Conservation (phyloP, 2,113 vertebrate genomes). For the Chaetodon trifascialis region DNA sequence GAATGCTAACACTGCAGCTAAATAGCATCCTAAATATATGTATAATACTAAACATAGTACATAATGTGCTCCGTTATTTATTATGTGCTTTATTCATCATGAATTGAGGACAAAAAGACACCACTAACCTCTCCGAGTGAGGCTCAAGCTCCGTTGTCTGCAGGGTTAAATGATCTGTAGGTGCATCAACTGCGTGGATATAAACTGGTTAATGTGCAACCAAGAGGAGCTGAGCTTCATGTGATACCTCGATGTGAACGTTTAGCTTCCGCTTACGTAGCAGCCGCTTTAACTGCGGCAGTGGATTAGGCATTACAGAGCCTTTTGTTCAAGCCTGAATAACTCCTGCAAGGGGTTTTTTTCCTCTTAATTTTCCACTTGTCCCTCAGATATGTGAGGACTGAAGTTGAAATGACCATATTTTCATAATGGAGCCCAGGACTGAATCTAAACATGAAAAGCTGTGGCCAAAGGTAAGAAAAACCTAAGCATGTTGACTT, state of each 20-base stretch:
- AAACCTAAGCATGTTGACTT: background rate
- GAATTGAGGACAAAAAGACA: background rate
- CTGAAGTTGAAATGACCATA: constrained; percentile 7
- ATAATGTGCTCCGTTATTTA: background rate
- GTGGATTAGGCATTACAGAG: constrained; percentile 70
- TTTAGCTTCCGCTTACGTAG: constrained; percentile 67
- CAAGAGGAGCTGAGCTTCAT: constrained; percentile 50
- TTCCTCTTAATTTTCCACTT: background rate
- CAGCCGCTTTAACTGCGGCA: constrained; percentile 51
- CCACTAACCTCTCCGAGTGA: background rate
- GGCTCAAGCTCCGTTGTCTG: background rate
- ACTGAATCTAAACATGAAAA: constrained; percentile 24
- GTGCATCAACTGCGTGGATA: constrained; percentile 31
- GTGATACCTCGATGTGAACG: constrained; percentile 70
- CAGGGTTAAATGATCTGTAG: constrained; percentile 25
- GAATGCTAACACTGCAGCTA: too few relatives aligned
- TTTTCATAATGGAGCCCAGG: constrained; percentile 51
- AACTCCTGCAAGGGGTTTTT: constrained; percentile 6
- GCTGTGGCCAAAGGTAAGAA: constrained; percentile 67
- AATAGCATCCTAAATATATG: too few relatives aligned
- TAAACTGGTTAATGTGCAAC: constrained; percentile 80
- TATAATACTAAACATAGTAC: too few relatives aligned
- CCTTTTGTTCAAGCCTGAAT: constrained; percentile 43
- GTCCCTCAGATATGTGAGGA: constrained; percentile 35
- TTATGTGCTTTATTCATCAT: background rate